Evolutionary conservation across 2,888 invertebrate species (phyloP).

Genomic region (Sarcophaga carnaria): DNA sequence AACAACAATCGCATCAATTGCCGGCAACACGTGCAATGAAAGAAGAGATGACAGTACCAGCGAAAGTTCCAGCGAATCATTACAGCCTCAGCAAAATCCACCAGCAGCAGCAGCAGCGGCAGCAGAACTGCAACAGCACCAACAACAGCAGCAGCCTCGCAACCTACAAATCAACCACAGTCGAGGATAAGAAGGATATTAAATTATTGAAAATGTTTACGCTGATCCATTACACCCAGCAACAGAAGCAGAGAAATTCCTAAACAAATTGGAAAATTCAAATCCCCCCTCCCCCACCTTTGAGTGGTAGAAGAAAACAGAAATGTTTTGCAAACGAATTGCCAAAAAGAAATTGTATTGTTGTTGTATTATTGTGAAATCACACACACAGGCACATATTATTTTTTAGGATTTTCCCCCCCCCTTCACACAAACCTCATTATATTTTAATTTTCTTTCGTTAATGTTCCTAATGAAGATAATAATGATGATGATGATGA

Average conservation of each 20-base stretch:
- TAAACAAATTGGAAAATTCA: slow-evolving; percentile 36
- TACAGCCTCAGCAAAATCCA: slow-evolving; percentile 58
- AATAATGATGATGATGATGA: no score
- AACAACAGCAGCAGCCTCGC: slow-evolving; percentile 64
- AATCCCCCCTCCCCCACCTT: slow-evolving; percentile 4
- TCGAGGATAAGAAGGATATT: slow-evolving; percentile 79
- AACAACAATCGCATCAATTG: slow-evolving; percentile 52
- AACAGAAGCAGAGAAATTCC: slow-evolving; percentile 54
- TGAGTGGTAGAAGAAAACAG: background rate
- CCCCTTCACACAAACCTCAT: no score
- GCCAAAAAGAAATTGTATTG: no score
- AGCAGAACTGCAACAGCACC: slow-evolving; percentile 64
- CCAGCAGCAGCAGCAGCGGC: slow-evolving; percentile 44
- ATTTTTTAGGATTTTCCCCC: no score
- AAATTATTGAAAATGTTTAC: slow-evolving; percentile 81
- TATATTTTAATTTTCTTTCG: no score
- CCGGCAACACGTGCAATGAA: slow-evolving; percentile 63
- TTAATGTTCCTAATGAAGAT: no score
- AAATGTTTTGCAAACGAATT: background rate
- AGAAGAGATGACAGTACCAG: slow-evolving; percentile 45
- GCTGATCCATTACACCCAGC: slow-evolving; percentile 77
- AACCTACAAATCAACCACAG: slow-evolving; percentile 71
- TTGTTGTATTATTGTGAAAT: no score
- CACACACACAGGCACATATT: no score
- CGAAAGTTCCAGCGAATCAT: slow-evolving; percentile 48